phyloP scores from a whole-genome alignment of 2,113 vertebrate species.

The Hylia prasina region DNA sequence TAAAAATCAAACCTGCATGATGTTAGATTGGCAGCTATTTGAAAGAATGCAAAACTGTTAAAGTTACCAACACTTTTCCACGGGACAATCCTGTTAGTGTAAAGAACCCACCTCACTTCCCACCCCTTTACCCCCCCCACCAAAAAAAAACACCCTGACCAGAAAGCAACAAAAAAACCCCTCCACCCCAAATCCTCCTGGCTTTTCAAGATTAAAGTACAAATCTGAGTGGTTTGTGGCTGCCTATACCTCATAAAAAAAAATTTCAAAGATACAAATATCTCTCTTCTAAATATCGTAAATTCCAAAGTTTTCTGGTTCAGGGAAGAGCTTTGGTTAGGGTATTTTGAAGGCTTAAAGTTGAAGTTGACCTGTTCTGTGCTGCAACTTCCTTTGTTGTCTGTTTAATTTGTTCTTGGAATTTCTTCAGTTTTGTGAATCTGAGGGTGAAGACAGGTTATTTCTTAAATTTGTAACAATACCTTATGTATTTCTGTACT shows the following conservation, averaged over 20 bases:
- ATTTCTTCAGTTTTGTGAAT: background rate
- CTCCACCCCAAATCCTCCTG: accelerated
- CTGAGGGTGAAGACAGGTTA: background rate
- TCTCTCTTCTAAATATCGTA: background rate
- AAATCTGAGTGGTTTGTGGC: background rate
- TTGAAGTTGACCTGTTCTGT: background rate
- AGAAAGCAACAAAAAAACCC: background rate
- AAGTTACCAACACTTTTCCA: background rate
- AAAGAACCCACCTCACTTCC: background rate
- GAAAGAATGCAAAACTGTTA: background rate
- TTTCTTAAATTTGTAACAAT: background rate
- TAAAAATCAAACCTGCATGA: background rate
- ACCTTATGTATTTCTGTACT: background rate
- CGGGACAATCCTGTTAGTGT: background rate
- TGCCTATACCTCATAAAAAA: background rate
- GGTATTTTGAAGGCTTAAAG: background rate
- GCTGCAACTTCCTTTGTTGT: background rate
- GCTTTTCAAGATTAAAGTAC: background rate
- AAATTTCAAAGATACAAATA: background rate
- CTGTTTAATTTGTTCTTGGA: background rate
- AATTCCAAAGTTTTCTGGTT: background rate
- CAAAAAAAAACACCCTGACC: background rate
- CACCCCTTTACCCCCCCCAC: accelerated
- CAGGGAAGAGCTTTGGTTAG: background rate
- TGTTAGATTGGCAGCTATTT: background rate